Conservation (phyloP, 64 coral and sea anemone species). For the Orbicella faveolata region DNA sequence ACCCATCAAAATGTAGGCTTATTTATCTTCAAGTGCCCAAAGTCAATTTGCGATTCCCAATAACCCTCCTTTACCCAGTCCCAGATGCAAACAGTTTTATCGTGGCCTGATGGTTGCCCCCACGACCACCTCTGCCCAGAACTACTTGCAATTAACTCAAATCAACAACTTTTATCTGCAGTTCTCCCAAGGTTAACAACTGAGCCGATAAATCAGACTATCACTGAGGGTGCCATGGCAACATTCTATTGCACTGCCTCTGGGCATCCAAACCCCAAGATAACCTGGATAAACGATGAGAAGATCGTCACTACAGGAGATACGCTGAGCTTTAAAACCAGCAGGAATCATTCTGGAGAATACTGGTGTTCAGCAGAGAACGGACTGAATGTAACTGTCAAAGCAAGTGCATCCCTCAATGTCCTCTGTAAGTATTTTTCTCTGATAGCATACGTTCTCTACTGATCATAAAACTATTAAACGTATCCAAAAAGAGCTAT, state of each 20-base stretch:
- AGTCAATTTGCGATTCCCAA: too few relatives aligned
- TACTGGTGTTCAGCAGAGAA: conserved; percentile 20
- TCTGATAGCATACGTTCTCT: not conserved
- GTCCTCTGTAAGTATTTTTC: conserved; percentile 1
- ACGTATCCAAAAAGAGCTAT: too few relatives aligned
- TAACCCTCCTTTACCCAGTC: too few relatives aligned
- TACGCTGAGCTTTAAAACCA: not conserved
- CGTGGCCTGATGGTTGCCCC: not conserved
- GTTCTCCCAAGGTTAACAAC: not conserved
- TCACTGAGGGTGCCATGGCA: not conserved
- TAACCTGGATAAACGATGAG: not conserved
- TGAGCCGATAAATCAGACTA: not conserved
- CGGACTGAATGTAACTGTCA: conserved; percentile 2
- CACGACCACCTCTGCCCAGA: not conserved
- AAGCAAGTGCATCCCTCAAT: not conserved
- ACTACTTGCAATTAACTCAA: not conserved
- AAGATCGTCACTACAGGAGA: not conserved
- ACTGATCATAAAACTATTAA: too few relatives aligned
- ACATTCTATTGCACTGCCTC: not conserved
- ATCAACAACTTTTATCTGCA: not conserved
- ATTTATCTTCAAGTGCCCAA: too few relatives aligned
- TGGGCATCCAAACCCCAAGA: not conserved
- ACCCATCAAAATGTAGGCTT: too few relatives aligned
- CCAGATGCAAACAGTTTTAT: too few relatives aligned
- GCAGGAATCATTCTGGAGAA: conserved; percentile 12